Conservation (phyloP, 1,140 invertebrate species). For the Drosophila nigromelanica region DNA sequence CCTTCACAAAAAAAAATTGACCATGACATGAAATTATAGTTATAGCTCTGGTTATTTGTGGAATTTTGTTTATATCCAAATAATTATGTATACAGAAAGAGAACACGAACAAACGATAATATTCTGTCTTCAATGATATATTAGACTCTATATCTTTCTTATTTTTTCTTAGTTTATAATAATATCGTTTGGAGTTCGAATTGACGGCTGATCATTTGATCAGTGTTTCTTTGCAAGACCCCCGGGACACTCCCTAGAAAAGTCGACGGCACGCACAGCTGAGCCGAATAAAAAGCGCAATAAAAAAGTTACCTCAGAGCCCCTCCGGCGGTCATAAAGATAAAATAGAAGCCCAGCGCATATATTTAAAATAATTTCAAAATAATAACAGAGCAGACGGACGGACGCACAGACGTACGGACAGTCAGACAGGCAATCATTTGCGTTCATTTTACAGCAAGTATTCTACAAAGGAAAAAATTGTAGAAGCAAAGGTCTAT, state of each 20-base stretch:
- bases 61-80: slow-evolving; percentile 28
- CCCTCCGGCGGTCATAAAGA: slow-evolving; percentile 7
- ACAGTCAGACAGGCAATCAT: slow-evolving; percentile 14
- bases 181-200: background rate
- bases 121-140: slow-evolving; percentile 15
- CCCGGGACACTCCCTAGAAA: slow-evolving; percentile 10
- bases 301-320: background rate
- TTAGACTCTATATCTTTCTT: background rate
- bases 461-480: slow-evolving; percentile 11
- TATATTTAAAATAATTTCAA: slow-evolving; percentile 49
- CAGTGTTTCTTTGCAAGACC: slow-evolving; percentile 4
- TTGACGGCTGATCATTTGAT: slow-evolving; percentile 13
- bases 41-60: slow-evolving; percentile 31
- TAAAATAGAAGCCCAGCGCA: slow-evolving; percentile 21
- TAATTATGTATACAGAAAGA: slow-evolving; percentile 10
- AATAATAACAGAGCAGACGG: slow-evolving; percentile 46
- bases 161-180: background rate
- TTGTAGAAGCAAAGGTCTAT: background rate
- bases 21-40: slow-evolving; percentile 45
- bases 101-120: background rate
- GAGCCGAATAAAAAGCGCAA: background rate
- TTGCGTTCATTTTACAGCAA: slow-evolving; percentile 37
- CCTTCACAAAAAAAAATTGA: background rate
- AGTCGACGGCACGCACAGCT: slow-evolving; percentile 7
- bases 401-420: too few relatives aligned